Base-by-base conservation (phyloP, 2,113 vertebrate species). In the Melierax canorus region DNA sequence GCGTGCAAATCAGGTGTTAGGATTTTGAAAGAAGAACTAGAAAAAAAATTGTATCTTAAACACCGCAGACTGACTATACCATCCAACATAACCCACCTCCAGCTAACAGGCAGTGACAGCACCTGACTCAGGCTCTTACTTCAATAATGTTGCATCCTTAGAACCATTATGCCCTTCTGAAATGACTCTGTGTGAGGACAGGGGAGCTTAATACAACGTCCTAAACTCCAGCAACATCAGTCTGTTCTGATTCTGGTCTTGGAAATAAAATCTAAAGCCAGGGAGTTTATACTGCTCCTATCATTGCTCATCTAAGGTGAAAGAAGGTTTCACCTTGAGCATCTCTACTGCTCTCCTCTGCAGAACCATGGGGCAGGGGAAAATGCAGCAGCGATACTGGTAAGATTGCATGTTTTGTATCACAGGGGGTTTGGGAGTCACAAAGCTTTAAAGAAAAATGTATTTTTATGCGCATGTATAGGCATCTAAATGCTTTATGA, bases 301-400 rank as follows among this genome's bases (percentile, higher is more conserved):
- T 36, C 26, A 55, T 56, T 87, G 39, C 48, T 88, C 36, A 76
- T 85, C 48, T 93, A 90, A 53, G 38, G 53, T 56, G 38, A 89
- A 85, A 94, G 71, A 62, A 66, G 36, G 18, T 89, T 94, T 96
- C 50, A 96, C 59, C 45, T 88, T 95, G 71, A 92, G 59, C n/a
- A 78, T 53, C 53, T 79, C 58, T 58, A 34, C n/a, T 50, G 38
- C 20, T 86, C 9, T 81, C 43, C 30, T 79, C 48, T 85, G 83
- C 89, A 85, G 66, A 81, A 63, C 11, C 2, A 1, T 23, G 38
- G 58, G 29, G 32, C n/a, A 75, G 64, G 20, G 15, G 24, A n/a
- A 81, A 89, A 92, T 9, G 18, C 48, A 81, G 48, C 43, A 69
- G 11, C 15, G 17, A 36, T 46, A 62, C 15, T 12, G 51, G 24